Base-by-base conservation (phyloP, 2,797 vertebrate species). In the Artibeus jamaicensis region DNA sequence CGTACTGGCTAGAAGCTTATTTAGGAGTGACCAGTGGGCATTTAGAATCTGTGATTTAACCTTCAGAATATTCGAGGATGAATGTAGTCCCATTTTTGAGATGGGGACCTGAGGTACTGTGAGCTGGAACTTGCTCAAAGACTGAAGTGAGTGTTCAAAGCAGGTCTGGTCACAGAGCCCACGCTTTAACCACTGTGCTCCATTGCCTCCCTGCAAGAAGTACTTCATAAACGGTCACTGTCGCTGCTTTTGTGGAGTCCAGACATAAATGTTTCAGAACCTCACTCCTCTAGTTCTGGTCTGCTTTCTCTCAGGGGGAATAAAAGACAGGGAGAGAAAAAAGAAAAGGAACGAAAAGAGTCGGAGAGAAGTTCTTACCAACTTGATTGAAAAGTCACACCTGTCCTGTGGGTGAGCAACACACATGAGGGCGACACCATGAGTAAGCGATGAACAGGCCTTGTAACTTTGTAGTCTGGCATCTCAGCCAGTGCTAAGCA, bases 401-500 rank as follows among this genome's bases (percentile, higher is more conserved):
- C 86, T 14, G 12, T n/a, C 39, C n/a, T 7, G 0, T 3, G 59
- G n/a, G 29, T 21, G 50, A 82, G 12, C 11, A 2, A 10, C 50
- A 9, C 0, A 1, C 9, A 0, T 0, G 14, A 2, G 39, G 21
- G 9, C 9, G 57, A 62, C 12, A 37, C 57, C 34, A 19, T 34
- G 3, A 18, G 32, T 2, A 24, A 83, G 59, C 71, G 19, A 9
- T 74, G 34, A 59, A 29, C 67, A 14, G n/a, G 32, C 62, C 55
- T 77, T 21, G 4, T 42, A 18, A 50, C 68, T 62, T 50, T 6
- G 7, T 24, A 29, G 34, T 37, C 77, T 37, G 84, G 85, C 59
- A 10, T 81, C 71, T 46, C 68, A 95, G 65, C n/a, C 19, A 39
- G 37, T 62, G 59, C 71, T 42, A 55, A 96, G 70, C 90, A 89